These are phyloP conservation scores for Stichodactyla helianthus DNA, from an alignment of 64 coral and sea anemone genomes.

Conservation along the genomic window DNA sequence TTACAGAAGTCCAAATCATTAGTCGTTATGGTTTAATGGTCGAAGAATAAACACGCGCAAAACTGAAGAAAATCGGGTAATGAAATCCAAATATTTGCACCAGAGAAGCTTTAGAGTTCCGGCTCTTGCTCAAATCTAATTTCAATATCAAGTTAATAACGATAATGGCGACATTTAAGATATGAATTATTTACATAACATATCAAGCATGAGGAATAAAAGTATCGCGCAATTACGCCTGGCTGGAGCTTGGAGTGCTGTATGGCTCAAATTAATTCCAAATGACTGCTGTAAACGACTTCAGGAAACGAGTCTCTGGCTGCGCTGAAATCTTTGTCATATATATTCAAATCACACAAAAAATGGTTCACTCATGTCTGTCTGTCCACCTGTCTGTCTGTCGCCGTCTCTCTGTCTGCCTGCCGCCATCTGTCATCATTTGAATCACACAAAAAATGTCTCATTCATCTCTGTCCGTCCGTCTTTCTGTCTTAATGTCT, in stretches of 20 bases:
- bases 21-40: background rate
- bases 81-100: background rate
- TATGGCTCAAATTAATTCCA: too few relatives aligned
- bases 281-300: too few relatives aligned
- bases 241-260: background rate
- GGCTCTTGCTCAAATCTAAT: background rate
- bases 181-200: background rate
- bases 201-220: background rate
- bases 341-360: too few relatives aligned
- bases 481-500: too few relatives aligned
- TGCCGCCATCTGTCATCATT: too few relatives aligned
- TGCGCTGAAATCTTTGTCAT: too few relatives aligned
- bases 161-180: background rate
- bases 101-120: background rate
- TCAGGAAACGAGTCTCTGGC: too few relatives aligned
- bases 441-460: too few relatives aligned
- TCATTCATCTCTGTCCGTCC: too few relatives aligned
- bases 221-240: background rate
- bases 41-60: background rate
- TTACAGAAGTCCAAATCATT: background rate
- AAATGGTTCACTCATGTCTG: too few relatives aligned
- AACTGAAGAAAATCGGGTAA: background rate
- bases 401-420: too few relatives aligned
- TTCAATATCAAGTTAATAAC: background rate
- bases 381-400: too few relatives aligned